Evolutionary conservation across 1,140 invertebrate genomes (phyloP).

Genomic region (Drosophila chauvacae): DNA sequence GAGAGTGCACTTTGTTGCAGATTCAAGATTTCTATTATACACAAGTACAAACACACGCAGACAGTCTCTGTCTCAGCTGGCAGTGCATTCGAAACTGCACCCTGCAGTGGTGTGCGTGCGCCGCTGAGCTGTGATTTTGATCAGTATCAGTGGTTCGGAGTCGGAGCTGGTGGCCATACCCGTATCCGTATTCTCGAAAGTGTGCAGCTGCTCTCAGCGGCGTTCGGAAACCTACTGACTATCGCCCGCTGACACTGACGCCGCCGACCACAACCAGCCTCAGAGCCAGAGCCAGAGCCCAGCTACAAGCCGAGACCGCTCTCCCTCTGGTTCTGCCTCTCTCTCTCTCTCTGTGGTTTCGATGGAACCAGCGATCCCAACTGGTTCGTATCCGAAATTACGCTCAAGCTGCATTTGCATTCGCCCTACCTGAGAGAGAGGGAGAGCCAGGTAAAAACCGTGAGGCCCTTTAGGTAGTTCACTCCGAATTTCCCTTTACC

Average conservation of each 20-base stretch:
- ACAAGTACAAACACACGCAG: conserved; percentile 43
- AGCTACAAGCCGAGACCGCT: conserved; percentile 4
- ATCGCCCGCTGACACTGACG: conserved; percentile 3
- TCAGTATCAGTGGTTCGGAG: conserved; percentile 35
- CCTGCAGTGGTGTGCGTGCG: conserved; percentile 30
- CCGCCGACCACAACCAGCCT: conserved; percentile 9
- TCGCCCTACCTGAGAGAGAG: conserved; percentile 35
- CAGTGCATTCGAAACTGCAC: conserved; percentile 54
- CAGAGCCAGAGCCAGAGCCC: conserved; percentile 19
- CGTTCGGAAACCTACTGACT: conserved; percentile 78
- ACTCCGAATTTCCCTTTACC: conserved; percentile 31
- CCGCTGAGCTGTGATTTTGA: conserved; percentile 52
- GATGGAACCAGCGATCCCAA: conserved; percentile 61
- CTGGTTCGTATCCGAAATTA: conserved; percentile 51
- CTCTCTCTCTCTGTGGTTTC: conserved; percentile 10
- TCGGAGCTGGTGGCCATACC: conserved; percentile 45
- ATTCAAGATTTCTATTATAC: conserved; percentile 68
- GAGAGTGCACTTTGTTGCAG: conserved; percentile 51
- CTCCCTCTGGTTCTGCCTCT: conserved; percentile 15
- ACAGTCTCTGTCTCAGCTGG: conserved; percentile 37
- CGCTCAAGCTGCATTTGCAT: conserved; percentile 69
- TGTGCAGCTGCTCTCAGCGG: conserved; percentile 79
- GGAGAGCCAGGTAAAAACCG: conserved; percentile 9
- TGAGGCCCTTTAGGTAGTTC: conserved; percentile 29
- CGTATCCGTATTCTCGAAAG: conserved; percentile 61